phyloP scores from a whole-genome alignment of 2,113 vertebrate species.

The Cervus canadensis region DNA sequence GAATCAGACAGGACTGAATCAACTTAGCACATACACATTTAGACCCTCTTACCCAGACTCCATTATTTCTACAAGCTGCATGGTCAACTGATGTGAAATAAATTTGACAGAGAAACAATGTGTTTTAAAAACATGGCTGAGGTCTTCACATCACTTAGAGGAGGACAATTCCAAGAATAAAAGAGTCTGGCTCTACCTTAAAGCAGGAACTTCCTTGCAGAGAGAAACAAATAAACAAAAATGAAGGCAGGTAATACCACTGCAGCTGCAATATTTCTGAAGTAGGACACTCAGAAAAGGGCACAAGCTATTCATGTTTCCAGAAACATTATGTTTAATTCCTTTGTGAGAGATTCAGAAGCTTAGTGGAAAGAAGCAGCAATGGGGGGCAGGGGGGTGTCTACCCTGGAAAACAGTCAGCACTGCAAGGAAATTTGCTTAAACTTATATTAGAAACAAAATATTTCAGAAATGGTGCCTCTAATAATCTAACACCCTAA shows the following conservation, averaged over 20 bases:
- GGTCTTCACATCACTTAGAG: not conserved
- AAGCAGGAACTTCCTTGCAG: constrained; percentile 14
- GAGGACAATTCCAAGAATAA: not conserved
- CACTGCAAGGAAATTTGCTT: constrained; percentile 71
- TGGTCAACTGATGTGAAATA: not conserved
- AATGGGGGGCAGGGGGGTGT: not conserved
- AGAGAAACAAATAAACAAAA: constrained; percentile 40
- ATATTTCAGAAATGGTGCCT: constrained; percentile 70
- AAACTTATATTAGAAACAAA: constrained; percentile 73
- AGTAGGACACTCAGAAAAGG: constrained; percentile 73
- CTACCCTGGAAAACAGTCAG: constrained; percentile 19
- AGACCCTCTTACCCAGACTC: not conserved
- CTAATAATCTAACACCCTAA: constrained; percentile 69
- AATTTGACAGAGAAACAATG: constrained; percentile 32
- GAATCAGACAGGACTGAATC: not conserved
- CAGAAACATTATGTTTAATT: constrained; percentile 67
- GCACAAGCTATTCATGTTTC: constrained; percentile 69
- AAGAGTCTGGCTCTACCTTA: constrained; percentile 11
- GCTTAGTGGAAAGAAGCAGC: constrained; percentile 43
- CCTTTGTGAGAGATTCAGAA: constrained; percentile 51
- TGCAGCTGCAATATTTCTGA: constrained; percentile 68
- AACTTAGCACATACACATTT: not conserved
- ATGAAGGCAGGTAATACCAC: not conserved
- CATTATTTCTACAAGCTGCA: not conserved
- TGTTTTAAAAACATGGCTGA: not conserved